A percentile compares a stretch with the other conserved stretches of the same genome.
These are phyloP conservation scores for Andrena trimmerana DNA, from an alignment of 2,888 invertebrate species.

Conservation along the genomic window DNA sequence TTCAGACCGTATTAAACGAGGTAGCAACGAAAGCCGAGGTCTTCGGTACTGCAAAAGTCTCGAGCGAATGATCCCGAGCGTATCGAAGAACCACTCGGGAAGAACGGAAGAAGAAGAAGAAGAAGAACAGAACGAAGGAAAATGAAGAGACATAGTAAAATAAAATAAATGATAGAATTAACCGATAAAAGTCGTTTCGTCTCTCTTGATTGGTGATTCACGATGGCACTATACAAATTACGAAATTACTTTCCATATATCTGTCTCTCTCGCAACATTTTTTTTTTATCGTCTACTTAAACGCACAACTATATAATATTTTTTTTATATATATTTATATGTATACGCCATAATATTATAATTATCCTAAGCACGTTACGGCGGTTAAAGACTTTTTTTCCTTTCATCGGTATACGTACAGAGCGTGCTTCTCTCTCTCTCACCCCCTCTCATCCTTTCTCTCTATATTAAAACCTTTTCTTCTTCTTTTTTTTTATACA, in stretches of 20 bases:
- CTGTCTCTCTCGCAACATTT: constrained; percentile 66
- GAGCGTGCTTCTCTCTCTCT: constrained; percentile 62
- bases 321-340: constrained; percentile 21
- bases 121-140: background rate
- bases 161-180: constrained; percentile 52
- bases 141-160: constrained; percentile 35
- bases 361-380: constrained; percentile 52
- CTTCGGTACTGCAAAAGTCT: background rate
- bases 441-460: constrained; percentile 7
- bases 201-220: constrained; percentile 80
- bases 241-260: constrained; percentile 70
- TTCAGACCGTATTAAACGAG: background rate
- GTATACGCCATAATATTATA: constrained; percentile 58
- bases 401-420: constrained; percentile 72
- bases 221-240: constrained; percentile 83
- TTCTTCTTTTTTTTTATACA: constrained; percentile 56
- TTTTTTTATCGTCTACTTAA: constrained; percentile 66
- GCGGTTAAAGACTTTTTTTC: constrained; percentile 49
- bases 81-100: background rate
- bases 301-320: constrained; percentile 49
- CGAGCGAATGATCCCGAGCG: background rate
- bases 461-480: constrained; percentile 19
- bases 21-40: background rate
- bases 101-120: background rate
- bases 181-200: constrained; percentile 59